phyloP scores from a whole-genome alignment of 2,113 vertebrate genomes.

The Zonotrichia leucophrys region DNA sequence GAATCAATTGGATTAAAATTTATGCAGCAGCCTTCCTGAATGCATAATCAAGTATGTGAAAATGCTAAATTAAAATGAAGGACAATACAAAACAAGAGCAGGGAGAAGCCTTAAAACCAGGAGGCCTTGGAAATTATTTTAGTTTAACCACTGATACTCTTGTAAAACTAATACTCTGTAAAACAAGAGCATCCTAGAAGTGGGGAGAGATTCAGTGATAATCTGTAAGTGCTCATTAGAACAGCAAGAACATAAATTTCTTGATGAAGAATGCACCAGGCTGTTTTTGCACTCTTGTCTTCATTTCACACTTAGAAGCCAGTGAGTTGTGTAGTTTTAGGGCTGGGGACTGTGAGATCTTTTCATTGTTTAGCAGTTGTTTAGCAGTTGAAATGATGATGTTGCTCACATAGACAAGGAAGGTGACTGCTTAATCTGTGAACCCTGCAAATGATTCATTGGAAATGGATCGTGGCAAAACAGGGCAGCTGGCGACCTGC shows the following conservation, averaged over 20 bases:
- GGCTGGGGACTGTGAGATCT: background rate
- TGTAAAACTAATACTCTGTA: background rate
- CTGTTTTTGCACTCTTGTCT: background rate
- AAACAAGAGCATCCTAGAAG: background rate
- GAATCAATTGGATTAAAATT: background rate
- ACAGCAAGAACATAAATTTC: background rate
- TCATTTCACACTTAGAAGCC: background rate
- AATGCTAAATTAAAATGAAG: background rate
- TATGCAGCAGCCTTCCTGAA: background rate
- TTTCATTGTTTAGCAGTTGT: background rate
- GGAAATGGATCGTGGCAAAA: background rate
- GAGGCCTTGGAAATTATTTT: background rate
- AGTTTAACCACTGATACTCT: background rate
- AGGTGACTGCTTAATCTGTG: background rate
- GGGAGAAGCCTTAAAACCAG: background rate
- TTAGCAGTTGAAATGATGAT: background rate
- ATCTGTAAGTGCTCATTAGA: background rate
- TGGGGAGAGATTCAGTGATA: background rate
- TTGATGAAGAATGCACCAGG: background rate
- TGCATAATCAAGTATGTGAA: background rate
- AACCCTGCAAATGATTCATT: background rate
- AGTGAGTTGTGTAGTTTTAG: background rate
- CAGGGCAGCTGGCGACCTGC: background rate
- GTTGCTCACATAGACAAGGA: background rate
- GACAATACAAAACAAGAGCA: background rate